Conservation (phyloP, 2,888 invertebrate genomes). For the Branchellion lobata region DNA sequence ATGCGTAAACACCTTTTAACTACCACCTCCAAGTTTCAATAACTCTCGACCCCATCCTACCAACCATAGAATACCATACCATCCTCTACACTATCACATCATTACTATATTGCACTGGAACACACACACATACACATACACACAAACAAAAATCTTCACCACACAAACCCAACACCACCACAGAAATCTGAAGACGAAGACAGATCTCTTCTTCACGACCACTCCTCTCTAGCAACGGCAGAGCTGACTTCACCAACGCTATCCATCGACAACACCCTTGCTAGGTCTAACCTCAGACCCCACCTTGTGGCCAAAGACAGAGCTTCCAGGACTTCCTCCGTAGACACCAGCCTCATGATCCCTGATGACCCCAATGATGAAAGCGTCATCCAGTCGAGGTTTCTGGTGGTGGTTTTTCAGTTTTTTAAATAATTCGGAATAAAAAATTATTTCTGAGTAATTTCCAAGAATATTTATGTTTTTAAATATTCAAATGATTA, state of each 20-base stretch:
- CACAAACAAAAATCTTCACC: too few species aligned
- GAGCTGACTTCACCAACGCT: background rate
- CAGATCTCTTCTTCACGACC: background rate
- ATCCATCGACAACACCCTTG: background rate
- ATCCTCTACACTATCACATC: too few species aligned
- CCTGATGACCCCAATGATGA: conserved; percentile 5
- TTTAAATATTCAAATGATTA: background rate
- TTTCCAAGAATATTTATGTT: conserved; percentile 10
- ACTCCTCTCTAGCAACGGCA: background rate
- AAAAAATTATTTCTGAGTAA: too few species aligned
- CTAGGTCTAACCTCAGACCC: background rate
- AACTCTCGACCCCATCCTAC: too few species aligned
- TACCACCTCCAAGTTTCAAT: too few species aligned
- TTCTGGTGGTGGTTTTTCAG: background rate
- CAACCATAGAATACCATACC: too few species aligned
- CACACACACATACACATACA: too few species aligned
- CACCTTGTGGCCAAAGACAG: background rate
- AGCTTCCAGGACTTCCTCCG: conserved; percentile 19
- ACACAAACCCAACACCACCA: background rate
- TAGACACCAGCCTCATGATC: conserved; percentile 21
- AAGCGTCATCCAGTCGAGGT: conserved; percentile 31
- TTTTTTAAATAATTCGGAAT: background rate
- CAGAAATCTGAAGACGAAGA: conserved; percentile 16
- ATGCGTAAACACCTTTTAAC: too few species aligned
- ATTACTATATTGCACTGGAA: too few species aligned